Evolutionary conservation across 1,140 invertebrate genomes (phyloP), one percentile per base, ranked within the genome.

Genomic region (Neuroterus valhalla): DNA sequence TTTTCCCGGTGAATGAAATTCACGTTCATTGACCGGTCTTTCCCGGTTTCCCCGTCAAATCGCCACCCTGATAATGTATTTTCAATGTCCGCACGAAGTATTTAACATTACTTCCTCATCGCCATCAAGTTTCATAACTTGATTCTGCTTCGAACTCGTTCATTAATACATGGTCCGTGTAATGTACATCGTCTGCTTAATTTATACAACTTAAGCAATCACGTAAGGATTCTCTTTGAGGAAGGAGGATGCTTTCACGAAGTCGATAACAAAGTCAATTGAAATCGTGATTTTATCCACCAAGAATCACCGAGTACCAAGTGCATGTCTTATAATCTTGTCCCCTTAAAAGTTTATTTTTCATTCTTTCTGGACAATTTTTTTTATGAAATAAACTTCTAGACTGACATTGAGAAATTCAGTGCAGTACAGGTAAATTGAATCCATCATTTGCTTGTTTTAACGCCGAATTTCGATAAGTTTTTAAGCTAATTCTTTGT

Each of bases 141-240:
- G 82, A 84, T 84, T 78, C 67, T 75, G 52, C 77, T 80, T 82
- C 72, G 72, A 78, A 55, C 73, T 80, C 73, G 77, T 76, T 38
- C 11, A 5, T 38, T 8, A 38, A 38, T 38, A 38, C 10, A 17
- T 17, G 46, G 46, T 5, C 46, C 15, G 10, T 3, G n/a, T 48
- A 50, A 69, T 15, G 19, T 55, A 55, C 31, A 19, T 55, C 42
- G n/a, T 68, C 67, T 62, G 72, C 75, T 78, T 70, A 46, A 72
- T 66, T 75, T 55, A 52, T 21, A 43, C 66, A 26, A 62, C 68
- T 45, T 17, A 6, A 48, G 14, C 14, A 62, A 38, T 62, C 6
- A 38, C 31, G 3, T 31, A 15, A 52, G 12, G 31, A 15, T 31
- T 14, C 2, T 62, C 3, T n/a, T 14, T 15, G 3, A 26, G 15